phyloP scores from a whole-genome alignment of 92 coral and sea anemone species.

The Desmophyllum pertusum region DNA sequence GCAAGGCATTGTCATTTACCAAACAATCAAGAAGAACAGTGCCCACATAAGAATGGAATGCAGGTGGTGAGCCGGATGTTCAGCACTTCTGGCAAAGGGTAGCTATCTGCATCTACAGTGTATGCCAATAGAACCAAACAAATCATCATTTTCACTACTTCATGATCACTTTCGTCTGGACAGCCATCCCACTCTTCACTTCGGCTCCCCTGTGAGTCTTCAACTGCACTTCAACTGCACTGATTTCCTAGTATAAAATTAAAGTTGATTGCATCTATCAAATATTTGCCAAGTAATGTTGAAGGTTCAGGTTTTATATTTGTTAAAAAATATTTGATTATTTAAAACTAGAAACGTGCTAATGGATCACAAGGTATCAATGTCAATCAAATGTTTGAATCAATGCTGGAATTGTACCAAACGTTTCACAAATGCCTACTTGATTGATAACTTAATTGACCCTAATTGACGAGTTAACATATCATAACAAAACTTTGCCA shows the following conservation, averaged over 20 bases:
- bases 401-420: too few species aligned
- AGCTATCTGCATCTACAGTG: constrained; percentile 12
- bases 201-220: constrained; percentile 18
- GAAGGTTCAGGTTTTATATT: too few species aligned
- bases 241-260: not conserved
- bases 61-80: not conserved
- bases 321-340: too few species aligned
- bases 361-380: too few species aligned
- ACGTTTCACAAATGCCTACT: too few species aligned
- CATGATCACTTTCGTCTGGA: constrained; percentile 3
- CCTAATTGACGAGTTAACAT: too few species aligned
- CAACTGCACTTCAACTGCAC: not conserved
- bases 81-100: constrained; percentile 10
- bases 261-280: not conserved
- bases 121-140: constrained; percentile 14
- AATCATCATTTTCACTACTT: constrained; percentile 14
- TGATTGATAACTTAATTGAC: too few species aligned
- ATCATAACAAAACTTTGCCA: too few species aligned
- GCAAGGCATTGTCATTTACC: constrained; percentile 30
- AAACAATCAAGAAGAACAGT: constrained; percentile 19
- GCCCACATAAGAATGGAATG: constrained; percentile 18
- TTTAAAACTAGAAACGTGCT: too few species aligned
- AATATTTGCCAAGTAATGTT: too few species aligned
- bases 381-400: too few species aligned
- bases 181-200: constrained; percentile 8